Evolutionary conservation across 2,888 invertebrate genomes (phyloP).

Genomic region (Scrobipalpa costella): DNA sequence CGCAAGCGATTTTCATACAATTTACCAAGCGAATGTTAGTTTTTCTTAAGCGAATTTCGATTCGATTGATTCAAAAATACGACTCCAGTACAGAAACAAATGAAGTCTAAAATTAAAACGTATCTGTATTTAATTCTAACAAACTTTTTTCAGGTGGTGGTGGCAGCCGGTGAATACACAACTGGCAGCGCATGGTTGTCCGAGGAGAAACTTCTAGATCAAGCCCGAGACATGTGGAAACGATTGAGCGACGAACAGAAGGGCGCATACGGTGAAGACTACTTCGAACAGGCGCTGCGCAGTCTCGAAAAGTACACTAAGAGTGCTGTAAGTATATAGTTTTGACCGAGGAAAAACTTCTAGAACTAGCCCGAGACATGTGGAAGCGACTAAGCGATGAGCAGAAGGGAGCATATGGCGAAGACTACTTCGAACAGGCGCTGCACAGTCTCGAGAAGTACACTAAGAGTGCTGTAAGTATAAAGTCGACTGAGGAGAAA

Average conservation of each 20-base stretch:
- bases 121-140: too few relatives aligned
- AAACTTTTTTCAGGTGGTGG: constrained; percentile 79
- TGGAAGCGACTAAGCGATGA: too few relatives aligned
- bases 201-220: constrained; percentile 84
- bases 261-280: constrained; percentile 89
- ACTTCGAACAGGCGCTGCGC: constrained; percentile 90
- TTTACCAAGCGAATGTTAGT: too few relatives aligned
- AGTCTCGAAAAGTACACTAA: constrained; percentile 90
- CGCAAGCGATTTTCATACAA: too few relatives aligned
- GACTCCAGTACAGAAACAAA: too few relatives aligned
- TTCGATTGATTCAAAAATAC: too few relatives aligned
- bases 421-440: constrained; percentile 91
- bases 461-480: too few relatives aligned
- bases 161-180: constrained; percentile 92
- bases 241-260: constrained; percentile 88
- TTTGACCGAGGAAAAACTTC: neutral
- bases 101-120: too few relatives aligned
- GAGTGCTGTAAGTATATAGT: constrained; percentile 78
- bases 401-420: too few relatives aligned
- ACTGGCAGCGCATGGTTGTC: constrained; percentile 90
- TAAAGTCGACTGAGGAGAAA: constrained; percentile 83
- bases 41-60: too few relatives aligned
- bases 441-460: constrained; percentile 90
- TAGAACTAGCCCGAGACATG: too few relatives aligned
- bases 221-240: constrained; percentile 92